phyloP scores from a whole-genome alignment of 2,888 invertebrate species.

The Eulithis testata region DNA sequence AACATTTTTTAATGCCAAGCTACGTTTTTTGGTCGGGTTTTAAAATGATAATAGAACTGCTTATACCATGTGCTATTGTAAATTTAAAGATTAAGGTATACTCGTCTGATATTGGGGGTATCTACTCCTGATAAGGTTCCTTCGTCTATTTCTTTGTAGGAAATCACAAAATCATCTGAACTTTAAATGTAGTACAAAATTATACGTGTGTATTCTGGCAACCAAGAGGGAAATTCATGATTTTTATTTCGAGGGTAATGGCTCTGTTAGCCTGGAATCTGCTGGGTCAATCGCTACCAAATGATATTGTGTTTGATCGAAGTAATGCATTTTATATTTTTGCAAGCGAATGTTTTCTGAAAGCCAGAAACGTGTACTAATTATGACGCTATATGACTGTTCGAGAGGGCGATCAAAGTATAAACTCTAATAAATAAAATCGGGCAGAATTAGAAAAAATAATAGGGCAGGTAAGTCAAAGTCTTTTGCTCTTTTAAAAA shows the following conservation, averaged over 20 bases:
- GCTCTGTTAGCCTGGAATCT: conserved; percentile 28
- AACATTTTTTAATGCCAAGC: too few relatives aligned
- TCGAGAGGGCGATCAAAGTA: not conserved
- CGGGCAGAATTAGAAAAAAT: too few relatives aligned
- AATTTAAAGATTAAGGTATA: too few relatives aligned
- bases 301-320: conserved; percentile 30
- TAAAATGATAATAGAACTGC: too few relatives aligned
- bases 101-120: too few relatives aligned
- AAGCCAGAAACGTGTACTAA: not conserved
- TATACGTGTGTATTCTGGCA: too few relatives aligned
- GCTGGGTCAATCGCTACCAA: conserved; percentile 12
- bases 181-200: not conserved
- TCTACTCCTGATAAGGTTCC: too few relatives aligned
- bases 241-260: conserved; percentile 24
- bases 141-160: too few relatives aligned
- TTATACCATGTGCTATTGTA: too few relatives aligned
- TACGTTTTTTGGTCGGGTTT: too few relatives aligned
- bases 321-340: conserved; percentile 23
- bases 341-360: not conserved
- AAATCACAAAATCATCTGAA: not conserved
- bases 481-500: too few relatives aligned
- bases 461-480: too few relatives aligned
- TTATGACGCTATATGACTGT: not conserved
- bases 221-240: conserved; percentile 4
- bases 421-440: not conserved